Conservation (phyloP, 2,797 vertebrate genomes). For the Eulemur mongoz region DNA sequence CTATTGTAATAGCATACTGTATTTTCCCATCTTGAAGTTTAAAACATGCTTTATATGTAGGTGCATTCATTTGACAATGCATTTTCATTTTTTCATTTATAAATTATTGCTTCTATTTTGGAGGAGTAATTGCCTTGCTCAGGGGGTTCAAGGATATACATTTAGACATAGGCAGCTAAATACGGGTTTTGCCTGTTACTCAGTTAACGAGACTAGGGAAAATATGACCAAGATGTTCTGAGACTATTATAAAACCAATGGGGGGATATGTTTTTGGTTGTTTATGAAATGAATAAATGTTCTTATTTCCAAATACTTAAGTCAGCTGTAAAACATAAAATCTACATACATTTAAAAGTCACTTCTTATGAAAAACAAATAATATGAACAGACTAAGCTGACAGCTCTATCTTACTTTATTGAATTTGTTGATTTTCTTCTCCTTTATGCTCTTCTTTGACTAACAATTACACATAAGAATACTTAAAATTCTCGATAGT, state of each 20-base stretch:
- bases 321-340: background rate
- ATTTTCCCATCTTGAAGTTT: background rate
- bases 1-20: background rate
- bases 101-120: conserved; percentile 8
- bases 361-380: background rate
- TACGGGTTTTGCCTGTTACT: background rate
- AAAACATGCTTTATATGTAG: background rate
- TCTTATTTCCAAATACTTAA: background rate
- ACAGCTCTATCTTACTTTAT: background rate
- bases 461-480: background rate
- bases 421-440: background rate
- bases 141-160: background rate
- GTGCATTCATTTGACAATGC: background rate
- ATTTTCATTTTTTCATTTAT: background rate
- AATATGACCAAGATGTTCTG: background rate
- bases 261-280: background rate
- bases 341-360: background rate
- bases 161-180: background rate
- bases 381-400: background rate
- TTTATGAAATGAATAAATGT: background rate
- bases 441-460: background rate
- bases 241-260: background rate
- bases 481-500: conserved; percentile 1
- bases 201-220: background rate
- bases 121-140: background rate